Evolutionary conservation across 2,113 vertebrate genomes (phyloP), one percentile per base, ranked within the genome.

Genomic region (Crocuta crocuta): DNA sequence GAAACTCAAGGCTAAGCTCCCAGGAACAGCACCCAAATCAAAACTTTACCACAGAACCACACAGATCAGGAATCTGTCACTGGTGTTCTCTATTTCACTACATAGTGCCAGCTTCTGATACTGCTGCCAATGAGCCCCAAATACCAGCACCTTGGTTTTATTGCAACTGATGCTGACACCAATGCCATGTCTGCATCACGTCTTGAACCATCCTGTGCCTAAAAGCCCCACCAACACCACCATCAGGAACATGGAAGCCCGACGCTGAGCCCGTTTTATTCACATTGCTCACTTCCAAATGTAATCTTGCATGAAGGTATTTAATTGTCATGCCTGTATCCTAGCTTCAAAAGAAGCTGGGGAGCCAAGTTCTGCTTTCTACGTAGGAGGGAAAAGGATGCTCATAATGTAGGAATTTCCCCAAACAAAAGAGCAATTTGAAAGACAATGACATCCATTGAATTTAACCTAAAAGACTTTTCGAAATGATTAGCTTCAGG

Each of bases 391-490:
- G 10, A 70, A 87, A 81, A 45, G 50, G 71, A 76, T 92, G 53
- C 39, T 84, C 43, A 50, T 21, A 71, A 71, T 28, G 63, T 83
- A 31, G 50, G n/a, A 94, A 94, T 91, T 87, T 92, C 89, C 35
- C 66, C 39, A 83, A 90, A 90, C n/a, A 89, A 24, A 92, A 94
- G 95, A 80, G 23, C 58, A 73, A 55, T 48, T 88, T 43, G 45
- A 39, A 96, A 66, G 26, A 92, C 80, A 58, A 74, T 28, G 50
- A 9, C 1, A 24, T 61, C 33, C 71, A 48, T 7, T 89, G 71
- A 88, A 82, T 80, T 94, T 68, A 95, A 73, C 26, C 68, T 84
- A n/a, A 80, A 95, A 81, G 55, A 8, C 31, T 48, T 78, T 95
- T 68, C 16, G 3, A 10, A 39, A 9, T 71, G 28, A 81, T 66